Percentiles rank a stretch among this genome's conserved stretches.
Conservation (phyloP, 2,888 invertebrate species). For the Meloe dianella region DNA sequence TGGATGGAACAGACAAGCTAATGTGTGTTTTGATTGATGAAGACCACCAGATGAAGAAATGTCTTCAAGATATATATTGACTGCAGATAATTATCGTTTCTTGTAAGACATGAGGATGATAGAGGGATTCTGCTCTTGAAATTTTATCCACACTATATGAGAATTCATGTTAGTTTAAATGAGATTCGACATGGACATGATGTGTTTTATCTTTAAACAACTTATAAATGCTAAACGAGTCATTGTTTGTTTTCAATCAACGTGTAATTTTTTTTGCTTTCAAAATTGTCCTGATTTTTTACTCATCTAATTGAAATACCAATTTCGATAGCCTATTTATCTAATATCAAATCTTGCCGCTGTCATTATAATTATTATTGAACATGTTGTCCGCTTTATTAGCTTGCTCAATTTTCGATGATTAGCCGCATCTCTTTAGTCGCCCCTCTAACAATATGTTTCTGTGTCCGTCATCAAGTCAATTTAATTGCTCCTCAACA, state of each 20-base stretch:
- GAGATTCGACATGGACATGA: conserved; percentile 45
- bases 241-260: background rate
- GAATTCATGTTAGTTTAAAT: conserved; percentile 33
- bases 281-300: background rate
- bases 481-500: background rate
- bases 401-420: background rate
- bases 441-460: background rate
- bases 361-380: no score
- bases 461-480: background rate
- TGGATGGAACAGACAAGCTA: conserved; percentile 49
- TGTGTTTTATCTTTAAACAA: conserved; percentile 38
- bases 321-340: no score
- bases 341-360: background rate
- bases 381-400: background rate
- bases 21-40: conserved; percentile 58
- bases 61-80: conserved; percentile 57
- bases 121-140: conserved; percentile 15
- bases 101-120: conserved; percentile 15
- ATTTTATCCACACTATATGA: conserved; percentile 14
- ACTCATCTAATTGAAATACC: no score
- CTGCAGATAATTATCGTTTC: conserved; percentile 55
- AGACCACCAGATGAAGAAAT: conserved; percentile 59
- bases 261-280: background rate
- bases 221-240: conserved; percentile 33
- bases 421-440: background rate